Evolutionary conservation across 2,888 invertebrate genomes (phyloP).

Genomic region (Scotopteryx bipunctaria): DNA sequence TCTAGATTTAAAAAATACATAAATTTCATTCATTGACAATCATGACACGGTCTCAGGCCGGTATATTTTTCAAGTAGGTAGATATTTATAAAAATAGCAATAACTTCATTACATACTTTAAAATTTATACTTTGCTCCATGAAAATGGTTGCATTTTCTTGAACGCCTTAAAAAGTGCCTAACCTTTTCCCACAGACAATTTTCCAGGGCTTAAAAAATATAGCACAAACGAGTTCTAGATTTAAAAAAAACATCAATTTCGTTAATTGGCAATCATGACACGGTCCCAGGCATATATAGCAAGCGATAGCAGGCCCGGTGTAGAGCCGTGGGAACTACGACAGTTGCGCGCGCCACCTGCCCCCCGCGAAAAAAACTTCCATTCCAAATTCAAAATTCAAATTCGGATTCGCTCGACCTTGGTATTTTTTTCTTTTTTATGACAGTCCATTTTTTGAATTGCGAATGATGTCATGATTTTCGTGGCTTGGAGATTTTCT

Average conservation of each 20-base stretch:
- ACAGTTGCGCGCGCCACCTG: slow-evolving; percentile 78
- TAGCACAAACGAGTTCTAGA: slow-evolving; percentile 17
- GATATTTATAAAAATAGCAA: too few relatives aligned
- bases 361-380: slow-evolving; percentile 69
- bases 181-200: background rate
- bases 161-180: too few relatives aligned
- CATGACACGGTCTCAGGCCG: slow-evolving; percentile 66
- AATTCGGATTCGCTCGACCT: slow-evolving; percentile 75
- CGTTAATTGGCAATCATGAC: slow-evolving; percentile 77
- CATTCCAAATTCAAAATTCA: slow-evolving; percentile 73
- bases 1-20: slow-evolving; percentile 32
- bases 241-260: slow-evolving; percentile 48
- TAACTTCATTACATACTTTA: too few relatives aligned
- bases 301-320: slow-evolving; percentile 69
- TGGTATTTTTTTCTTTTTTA: slow-evolving; percentile 51
- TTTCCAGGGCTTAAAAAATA: slow-evolving; percentile 16
- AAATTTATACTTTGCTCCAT: too few relatives aligned
- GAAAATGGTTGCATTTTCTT: too few relatives aligned
- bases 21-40: slow-evolving; percentile 76
- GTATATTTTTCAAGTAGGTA: too few relatives aligned
- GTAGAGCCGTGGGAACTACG: slow-evolving; percentile 77
- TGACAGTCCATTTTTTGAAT: slow-evolving; percentile 35
- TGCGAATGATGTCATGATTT: slow-evolving; percentile 31
- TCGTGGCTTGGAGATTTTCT: slow-evolving; percentile 1
- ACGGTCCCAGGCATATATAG: slow-evolving; percentile 60